phyloP scores from a whole-genome alignment of 2,797 vertebrate species.

The Calcarius lapponicus region DNA sequence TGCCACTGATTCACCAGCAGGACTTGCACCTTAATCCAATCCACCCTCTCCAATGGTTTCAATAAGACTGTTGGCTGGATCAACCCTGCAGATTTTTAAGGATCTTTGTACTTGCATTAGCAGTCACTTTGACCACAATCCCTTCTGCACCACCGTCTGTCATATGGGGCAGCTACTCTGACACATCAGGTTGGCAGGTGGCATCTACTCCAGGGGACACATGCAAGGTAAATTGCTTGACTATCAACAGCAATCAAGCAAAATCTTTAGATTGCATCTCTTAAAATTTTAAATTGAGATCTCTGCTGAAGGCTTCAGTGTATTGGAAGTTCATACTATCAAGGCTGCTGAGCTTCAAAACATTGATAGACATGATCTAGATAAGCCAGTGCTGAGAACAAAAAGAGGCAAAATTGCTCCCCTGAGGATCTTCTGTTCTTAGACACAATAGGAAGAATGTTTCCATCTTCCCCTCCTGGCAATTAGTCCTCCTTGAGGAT shows the following conservation, averaged over 20 bases:
- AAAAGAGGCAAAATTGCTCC: background rate
- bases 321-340: background rate
- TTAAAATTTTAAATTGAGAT: constrained; percentile 3
- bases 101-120: background rate
- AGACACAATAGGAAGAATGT: background rate
- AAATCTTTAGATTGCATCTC: background rate
- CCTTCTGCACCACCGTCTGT: background rate
- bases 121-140: background rate
- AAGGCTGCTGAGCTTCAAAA: background rate
- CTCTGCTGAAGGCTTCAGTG: background rate
- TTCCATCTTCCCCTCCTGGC: background rate
- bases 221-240: background rate
- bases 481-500: background rate
- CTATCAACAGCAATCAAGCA: background rate
- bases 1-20: background rate
- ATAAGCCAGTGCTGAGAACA: background rate
- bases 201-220: background rate
- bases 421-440: background rate
- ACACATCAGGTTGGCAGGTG: background rate
- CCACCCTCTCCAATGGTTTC: background rate
- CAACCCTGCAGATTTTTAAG: background rate
- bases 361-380: background rate
- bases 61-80: background rate
- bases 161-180: background rate
- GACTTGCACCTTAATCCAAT: background rate